Evolutionary conservation across 2,888 invertebrate species (phyloP).

Genomic region (Caenorhabditis virilis): DNA sequence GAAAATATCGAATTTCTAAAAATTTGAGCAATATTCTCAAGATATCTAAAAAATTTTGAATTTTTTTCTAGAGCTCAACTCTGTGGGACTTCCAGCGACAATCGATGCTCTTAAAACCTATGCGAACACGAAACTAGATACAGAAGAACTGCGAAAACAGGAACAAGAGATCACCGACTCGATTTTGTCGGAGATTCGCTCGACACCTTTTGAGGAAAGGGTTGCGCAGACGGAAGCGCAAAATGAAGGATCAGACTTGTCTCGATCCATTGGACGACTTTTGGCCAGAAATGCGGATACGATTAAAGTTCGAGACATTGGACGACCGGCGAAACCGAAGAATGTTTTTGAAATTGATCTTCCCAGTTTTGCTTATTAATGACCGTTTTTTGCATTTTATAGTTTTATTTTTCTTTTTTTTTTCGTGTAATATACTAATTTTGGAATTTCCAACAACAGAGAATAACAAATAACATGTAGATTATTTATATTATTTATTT

Average conservation of each 20-base stretch:
- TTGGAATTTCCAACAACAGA: background rate
- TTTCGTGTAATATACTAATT: background rate
- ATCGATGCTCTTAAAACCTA: constrained; percentile 50
- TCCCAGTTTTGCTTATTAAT: constrained; percentile 45
- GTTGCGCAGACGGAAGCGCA: constrained; percentile 30
- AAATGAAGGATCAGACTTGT: constrained; percentile 43
- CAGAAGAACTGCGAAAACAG: constrained; percentile 53
- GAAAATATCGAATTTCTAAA: no score
- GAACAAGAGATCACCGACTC: constrained; percentile 37
- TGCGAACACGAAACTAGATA: constrained; percentile 54
- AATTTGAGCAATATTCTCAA: no score
- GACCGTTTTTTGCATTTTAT: no score
- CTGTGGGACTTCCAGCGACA: constrained; percentile 39
- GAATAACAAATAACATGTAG: background rate
- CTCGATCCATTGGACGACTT: constrained; percentile 52
- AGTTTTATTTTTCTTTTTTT: constrained; percentile 11
- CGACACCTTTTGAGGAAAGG: constrained; percentile 43
- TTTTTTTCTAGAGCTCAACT: constrained; percentile 30
- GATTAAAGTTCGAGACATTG: constrained; percentile 56
- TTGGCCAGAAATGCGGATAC: constrained; percentile 59
- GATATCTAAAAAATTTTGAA: background rate
- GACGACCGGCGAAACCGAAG: constrained; percentile 52
- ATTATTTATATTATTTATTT: background rate
- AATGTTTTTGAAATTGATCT: constrained; percentile 63
- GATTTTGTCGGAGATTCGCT: constrained; percentile 46